Evolutionary conservation across 2,888 invertebrate species (phyloP).

Genomic region (Slavum lentiscoides): DNA sequence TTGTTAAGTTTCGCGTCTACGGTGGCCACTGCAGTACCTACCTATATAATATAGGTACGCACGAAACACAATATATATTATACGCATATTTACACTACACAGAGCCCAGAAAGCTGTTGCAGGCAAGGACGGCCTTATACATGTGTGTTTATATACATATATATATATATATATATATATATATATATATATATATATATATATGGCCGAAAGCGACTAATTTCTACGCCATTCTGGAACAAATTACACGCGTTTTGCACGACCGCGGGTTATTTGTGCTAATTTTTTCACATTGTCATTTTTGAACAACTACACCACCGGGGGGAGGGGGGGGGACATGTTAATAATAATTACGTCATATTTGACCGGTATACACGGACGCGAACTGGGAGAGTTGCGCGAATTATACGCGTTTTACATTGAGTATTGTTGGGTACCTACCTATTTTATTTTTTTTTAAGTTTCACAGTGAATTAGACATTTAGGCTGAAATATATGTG

Average conservation of each 20-base stretch:
- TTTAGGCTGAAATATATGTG: neutral
- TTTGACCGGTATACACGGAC: slow-evolving; percentile 3
- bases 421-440: neutral
- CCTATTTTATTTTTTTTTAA: slow-evolving; percentile 10
- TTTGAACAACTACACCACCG: slow-evolving; percentile 11
- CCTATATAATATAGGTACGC: slow-evolving; percentile 7
- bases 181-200: neutral
- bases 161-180: too few species aligned
- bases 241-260: slow-evolving; percentile 40
- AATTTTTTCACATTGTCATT: slow-evolving; percentile 46
- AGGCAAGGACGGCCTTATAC: slow-evolving; percentile 19
- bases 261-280: slow-evolving; percentile 25
- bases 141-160: too few species aligned
- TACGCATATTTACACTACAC: neutral
- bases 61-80: too few species aligned
- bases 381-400: neutral
- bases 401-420: slow-evolving; percentile 21
- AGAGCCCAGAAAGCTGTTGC: neutral
- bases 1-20: slow-evolving; percentile 25
- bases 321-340: too few species aligned
- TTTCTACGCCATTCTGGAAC: slow-evolving; percentile 29
- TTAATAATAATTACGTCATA: slow-evolving; percentile 38
- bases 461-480: slow-evolving; percentile 13
- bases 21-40: slow-evolving; percentile 14
- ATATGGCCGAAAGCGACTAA: slow-evolving; percentile 15